A percentile compares a stretch with the other conserved stretches of the same genome.
These are phyloP conservation scores for Melikaiella ostensackeni DNA, from an alignment of 2,888 invertebrate genomes.

Conservation along the genomic window DNA sequence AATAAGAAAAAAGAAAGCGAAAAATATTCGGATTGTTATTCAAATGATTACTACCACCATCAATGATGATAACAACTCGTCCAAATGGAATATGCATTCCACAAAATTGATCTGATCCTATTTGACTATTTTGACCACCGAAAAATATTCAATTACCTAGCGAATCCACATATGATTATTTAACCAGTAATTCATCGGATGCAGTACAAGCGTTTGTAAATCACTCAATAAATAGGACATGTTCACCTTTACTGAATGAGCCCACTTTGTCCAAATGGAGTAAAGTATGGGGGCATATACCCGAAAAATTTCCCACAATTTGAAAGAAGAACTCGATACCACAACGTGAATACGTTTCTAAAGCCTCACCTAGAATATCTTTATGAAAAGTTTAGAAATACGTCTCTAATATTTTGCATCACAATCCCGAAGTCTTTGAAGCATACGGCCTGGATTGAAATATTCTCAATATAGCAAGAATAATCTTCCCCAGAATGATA, in stretches of 20 bases:
- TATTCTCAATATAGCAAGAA: neutral
- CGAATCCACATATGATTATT: neutral
- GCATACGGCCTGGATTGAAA: neutral
- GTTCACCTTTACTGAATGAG: too few species aligned
- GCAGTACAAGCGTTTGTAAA: too few species aligned
- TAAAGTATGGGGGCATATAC: too few species aligned
- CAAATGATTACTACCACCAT: neutral
- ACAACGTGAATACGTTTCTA: neutral
- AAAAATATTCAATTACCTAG: neutral
- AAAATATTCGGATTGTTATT: slow-evolving; percentile 12
- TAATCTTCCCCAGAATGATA: neutral
- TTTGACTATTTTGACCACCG: neutral
- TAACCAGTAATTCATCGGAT: neutral
- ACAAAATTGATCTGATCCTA: neutral
- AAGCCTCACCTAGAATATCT: neutral
- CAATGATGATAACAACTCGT: neutral
- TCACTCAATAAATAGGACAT: too few species aligned
- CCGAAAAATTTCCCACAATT: too few species aligned
- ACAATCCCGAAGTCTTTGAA: neutral
- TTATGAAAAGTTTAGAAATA: neutral
- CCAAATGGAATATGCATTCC: neutral
- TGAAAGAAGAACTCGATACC: too few species aligned
- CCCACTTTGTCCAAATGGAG: too few species aligned
- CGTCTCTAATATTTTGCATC: neutral
- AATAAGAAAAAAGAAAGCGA: neutral